These are phyloP conservation scores for Hemistola chrysoprasaria DNA, from an alignment of 2,888 invertebrate genomes.

Conservation along the genomic window DNA sequence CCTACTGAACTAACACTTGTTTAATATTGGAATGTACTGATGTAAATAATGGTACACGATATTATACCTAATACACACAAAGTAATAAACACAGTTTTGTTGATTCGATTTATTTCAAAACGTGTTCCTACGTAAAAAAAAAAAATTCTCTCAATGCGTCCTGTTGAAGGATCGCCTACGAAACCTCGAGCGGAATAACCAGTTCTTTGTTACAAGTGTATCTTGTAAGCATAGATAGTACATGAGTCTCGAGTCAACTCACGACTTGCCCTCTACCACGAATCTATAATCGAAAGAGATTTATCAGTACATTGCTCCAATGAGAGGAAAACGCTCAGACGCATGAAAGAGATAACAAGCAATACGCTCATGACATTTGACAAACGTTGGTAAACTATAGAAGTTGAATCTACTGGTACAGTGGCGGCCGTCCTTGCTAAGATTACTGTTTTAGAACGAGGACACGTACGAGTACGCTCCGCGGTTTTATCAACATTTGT, in stretches of 20 bases:
- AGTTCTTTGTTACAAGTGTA: conserved; percentile 55
- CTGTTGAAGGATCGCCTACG: conserved; percentile 42
- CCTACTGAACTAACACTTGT: too few species aligned
- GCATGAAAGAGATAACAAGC: conserved; percentile 35
- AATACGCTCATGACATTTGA: conserved; percentile 39
- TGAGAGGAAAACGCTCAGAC: conserved; percentile 28
- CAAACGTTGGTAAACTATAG: conserved; percentile 35
- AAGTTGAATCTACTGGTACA: conserved; percentile 35
- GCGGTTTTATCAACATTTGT: conserved; percentile 44
- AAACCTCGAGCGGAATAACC: conserved; percentile 52
- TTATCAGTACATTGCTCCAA: conserved; percentile 37
- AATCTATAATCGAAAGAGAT: conserved; percentile 34
- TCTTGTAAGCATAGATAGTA: conserved; percentile 29
- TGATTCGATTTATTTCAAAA: conserved; percentile 32
- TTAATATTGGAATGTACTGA: too few species aligned
- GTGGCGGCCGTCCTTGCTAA: conserved; percentile 41
- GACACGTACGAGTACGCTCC: conserved; percentile 38
- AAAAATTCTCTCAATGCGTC: conserved; percentile 42
- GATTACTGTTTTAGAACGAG: conserved; percentile 52
- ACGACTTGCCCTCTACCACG: conserved; percentile 41
- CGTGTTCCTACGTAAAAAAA: conserved; percentile 36
- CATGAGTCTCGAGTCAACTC: conserved; percentile 30
- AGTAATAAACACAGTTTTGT: neutral
- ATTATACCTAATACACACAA: too few species aligned
- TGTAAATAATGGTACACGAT: too few species aligned